Evolutionary conservation across 1,140 invertebrate genomes (phyloP), one percentile per base, ranked within the genome.

Genomic region (Rhyacophila brunnea): DNA sequence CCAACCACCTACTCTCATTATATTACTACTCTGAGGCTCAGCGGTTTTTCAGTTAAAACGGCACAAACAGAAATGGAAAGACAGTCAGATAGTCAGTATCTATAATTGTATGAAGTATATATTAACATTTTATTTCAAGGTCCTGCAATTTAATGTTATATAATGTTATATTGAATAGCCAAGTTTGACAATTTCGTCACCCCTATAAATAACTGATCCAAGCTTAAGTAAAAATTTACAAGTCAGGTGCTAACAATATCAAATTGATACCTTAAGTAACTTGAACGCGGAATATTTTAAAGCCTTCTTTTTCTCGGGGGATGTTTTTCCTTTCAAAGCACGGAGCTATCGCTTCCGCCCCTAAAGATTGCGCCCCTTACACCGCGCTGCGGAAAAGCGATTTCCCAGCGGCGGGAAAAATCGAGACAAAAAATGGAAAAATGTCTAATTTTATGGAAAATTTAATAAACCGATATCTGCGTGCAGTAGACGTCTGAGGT

Each of bases 181-280:
- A 35, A 35, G 34, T n/a, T 35, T 35, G 34, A 35, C 34, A 35
- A 35, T 35, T 35, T 7, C 34, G 6, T 35, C 6, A 35, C 34
- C 6, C 34, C 34, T n/a, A 7, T 35, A 35, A n/a, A 35, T 6
- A 35, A n/a, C n/a, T n/a, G n/a, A n/a, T n/a, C n/a, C n/a, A n/a
- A n/a, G n/a, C 15, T 40, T 15, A 15, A 40, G 11, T 13, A 40
- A 40, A 40, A 40, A 40, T 6, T 13, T 40, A 40, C 11, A 13
- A 40, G 11, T 40, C 38, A 59, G 57, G 49, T 52, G 48, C 36
- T 49, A 56, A 57, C 42, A 42, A 56, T 63, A 55, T 58, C 55
- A 63, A 63, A 63, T 58, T 63, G 61, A 63, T 63, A 45, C 46
- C 38, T 63, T 63, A 58, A 63, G 38, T 50, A 28, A 43, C 18